Percentiles rank a stretch among this genome's conserved stretches.
Conservation (phyloP, 2,113 vertebrate genomes). For the Cervus canadensis region DNA sequence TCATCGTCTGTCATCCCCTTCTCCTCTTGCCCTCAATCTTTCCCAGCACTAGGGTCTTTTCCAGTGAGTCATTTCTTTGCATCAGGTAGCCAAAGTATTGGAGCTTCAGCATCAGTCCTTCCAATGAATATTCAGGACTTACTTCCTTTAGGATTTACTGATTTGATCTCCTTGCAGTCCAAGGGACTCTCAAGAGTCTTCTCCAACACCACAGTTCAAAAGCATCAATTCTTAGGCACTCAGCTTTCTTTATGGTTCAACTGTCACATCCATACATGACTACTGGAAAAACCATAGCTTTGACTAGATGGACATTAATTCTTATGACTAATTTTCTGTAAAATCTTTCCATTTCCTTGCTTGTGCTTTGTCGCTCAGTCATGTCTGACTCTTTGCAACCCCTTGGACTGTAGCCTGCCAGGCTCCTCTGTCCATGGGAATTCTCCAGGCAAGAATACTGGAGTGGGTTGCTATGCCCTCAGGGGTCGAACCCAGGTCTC, state of each 20-base stretch:
- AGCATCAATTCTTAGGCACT: background rate
- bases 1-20: background rate
- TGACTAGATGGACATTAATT: background rate
- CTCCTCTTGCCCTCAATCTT: background rate
- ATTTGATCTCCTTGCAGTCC: background rate
- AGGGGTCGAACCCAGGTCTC: background rate
- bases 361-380: background rate
- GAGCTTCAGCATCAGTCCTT: background rate
- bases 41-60: background rate
- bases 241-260: background rate
- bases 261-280: background rate
- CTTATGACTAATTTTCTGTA: background rate
- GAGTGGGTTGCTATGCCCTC: background rate
- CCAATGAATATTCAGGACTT: background rate
- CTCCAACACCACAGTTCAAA: background rate
- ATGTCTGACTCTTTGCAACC: background rate
- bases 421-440: background rate
- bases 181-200: background rate
- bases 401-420: background rate
- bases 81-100: background rate
- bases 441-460: background rate
- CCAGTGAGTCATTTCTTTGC: background rate
- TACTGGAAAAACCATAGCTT: background rate
- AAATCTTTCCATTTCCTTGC: conserved; percentile 28
- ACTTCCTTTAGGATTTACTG: background rate